Conservation (phyloP, 2,113 vertebrate genomes). For the Saccopteryx bilineata region DNA sequence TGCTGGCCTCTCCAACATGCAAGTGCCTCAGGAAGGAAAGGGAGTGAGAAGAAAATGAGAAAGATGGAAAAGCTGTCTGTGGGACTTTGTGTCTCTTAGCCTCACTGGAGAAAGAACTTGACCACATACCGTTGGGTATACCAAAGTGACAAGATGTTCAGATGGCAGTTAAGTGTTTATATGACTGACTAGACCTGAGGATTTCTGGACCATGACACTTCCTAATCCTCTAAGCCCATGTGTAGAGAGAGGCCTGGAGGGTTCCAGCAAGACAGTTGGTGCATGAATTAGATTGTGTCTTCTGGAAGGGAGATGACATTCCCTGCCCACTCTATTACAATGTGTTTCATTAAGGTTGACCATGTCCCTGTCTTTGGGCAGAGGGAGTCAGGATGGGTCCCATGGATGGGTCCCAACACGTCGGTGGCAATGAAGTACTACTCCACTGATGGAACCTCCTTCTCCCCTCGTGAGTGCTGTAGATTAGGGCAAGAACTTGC, state of each 20-base stretch:
- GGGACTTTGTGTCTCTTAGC: not conserved
- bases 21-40: not conserved
- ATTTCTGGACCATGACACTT: conserved; percentile 36
- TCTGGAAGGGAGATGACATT: not conserved
- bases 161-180: conserved; percentile 7
- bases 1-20: not conserved
- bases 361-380: not conserved
- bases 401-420: not conserved
- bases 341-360: conserved; percentile 18
- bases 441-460: not conserved
- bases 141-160: not conserved
- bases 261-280: not conserved
- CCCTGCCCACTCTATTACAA: not conserved
- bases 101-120: not conserved
- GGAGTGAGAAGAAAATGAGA: not conserved
- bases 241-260: conserved; percentile 21
- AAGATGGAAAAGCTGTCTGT: not conserved
- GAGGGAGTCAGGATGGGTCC: not conserved
- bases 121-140: rapidly evolving
- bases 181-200: not conserved
- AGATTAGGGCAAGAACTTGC: not conserved
- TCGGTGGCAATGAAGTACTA: not conserved
- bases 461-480: not conserved
- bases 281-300: conserved; percentile 49
- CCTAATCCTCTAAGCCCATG: not conserved